Base-by-base conservation (phyloP, 2,797 vertebrate genomes). In the Peromyscus aztecus region DNA sequence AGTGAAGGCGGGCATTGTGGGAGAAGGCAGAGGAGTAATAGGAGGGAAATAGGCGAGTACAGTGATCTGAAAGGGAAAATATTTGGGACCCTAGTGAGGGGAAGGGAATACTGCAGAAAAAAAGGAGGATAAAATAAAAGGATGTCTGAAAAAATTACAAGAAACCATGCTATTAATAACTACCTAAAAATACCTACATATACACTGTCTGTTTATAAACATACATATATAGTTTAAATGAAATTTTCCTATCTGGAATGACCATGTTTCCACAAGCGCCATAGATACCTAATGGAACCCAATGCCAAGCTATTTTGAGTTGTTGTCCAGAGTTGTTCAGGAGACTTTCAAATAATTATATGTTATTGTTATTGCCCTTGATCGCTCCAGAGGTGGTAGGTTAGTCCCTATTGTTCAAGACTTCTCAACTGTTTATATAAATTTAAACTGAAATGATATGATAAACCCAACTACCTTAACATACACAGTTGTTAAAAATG, bases 341-440 rank as follows among this genome's bases (percentile, higher is more conserved):
- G 16, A 63, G 27, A 84, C 9, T 17, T 4, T 17, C 59, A 84
- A 46, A 46, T 84, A 61, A 46, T 12, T 3, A 34, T 12, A 31
- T 0, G 2, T 21, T 84, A 84, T 63, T 84, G 27, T 21, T 84
- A 63, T 63, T 84, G 27, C 8, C 10, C 29, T 19, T 84, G 40
- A 31, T 63, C 2, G 0, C 5, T 31, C 10, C 27, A 21, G 29
- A 43, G 40, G 2, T 84, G 9, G 17, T 21, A 63, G 9, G 27
- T 83, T 65, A 12, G 27, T 61, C 13, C 37, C 4, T 17, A 80
- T 31, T 77, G 81, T 94, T 92, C 23, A 84, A 81, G 5, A 0
- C 43, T 95, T 90, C 73, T 52, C 67, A 89, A 88, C 78, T 90
- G n/a, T 84, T 85, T 81, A 69, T 82, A 37, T 55, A 40, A 85